Base-by-base conservation (phyloP, 2,113 vertebrate genomes). In the Colistium nudipinnis region DNA sequence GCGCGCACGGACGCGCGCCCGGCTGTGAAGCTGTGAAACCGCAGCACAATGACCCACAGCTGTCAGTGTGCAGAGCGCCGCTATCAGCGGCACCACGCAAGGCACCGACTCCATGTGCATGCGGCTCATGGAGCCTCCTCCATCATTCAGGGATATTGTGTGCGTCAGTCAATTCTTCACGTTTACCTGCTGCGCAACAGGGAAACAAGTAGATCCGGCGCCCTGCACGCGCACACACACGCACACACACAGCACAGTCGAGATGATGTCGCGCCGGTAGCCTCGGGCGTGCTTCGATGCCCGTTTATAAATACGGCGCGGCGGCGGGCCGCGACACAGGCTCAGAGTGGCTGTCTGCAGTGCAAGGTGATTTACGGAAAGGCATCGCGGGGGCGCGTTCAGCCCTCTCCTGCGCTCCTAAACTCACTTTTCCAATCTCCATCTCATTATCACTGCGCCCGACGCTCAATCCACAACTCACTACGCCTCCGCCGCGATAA, bases 351-450 rank as follows among this genome's bases (percentile, higher is more conserved):
- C 62, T 76, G 62, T 79, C 76, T 74, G 67, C 62, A 76, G 71
- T 68, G 62, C 49, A 27, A 24, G 71, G 70, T 89, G 87, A 90
- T 90, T 93, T 91, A 88, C 85, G 33, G 87, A 72, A 62, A 62
- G n/a, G n/a, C n/a, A 73, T 57, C 56, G 67, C 43, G 73, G 74
- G n/a, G 84, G 74, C 30, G 73, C 80, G 54, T 84, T 84, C 74
- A 69, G 83, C 81, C 73, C 72, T 80, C 76, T 78, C 75, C 81
- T 77, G 81, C 85, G 74, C 82, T 86, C 79, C 65, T 45, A 84
- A 89, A 86, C 84, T 80, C 66, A 75, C 83, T 87, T 89, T 86
- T 89, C 83, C 88, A 82, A 90, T 92, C 84, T 90, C 88, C 83
- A 86, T 90, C 86, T 92, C 90, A 92, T 92, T 90, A 92, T 90